A percentile compares a stretch with the other conserved stretches of the same genome.
These are phyloP conservation scores for Nannoperca obscura DNA, from an alignment of 2,797 vertebrate species.

Conservation along the genomic window DNA sequence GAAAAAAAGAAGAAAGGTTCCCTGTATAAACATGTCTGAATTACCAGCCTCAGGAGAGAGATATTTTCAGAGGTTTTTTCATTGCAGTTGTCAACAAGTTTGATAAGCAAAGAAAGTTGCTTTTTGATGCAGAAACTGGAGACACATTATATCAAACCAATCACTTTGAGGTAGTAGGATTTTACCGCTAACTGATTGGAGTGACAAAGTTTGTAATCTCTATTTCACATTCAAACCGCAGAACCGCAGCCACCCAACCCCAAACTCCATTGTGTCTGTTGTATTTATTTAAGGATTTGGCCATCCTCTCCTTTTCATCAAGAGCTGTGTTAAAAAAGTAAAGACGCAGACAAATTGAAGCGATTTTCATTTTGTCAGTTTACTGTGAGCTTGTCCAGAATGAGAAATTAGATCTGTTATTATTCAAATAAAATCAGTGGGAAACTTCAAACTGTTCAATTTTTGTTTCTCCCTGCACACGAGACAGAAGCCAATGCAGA, in stretches of 20 bases:
- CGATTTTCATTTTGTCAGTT: slow-evolving; percentile 72
- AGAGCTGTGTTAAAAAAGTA: slow-evolving; percentile 62
- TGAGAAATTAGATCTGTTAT: slow-evolving; percentile 76
- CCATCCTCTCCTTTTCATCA: slow-evolving; percentile 60
- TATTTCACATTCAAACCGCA: slow-evolving; percentile 46
- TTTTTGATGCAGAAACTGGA: slow-evolving; percentile 30
- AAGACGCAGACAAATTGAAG: slow-evolving; percentile 69
- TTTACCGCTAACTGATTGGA: slow-evolving; percentile 42
- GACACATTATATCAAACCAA: slow-evolving; percentile 23
- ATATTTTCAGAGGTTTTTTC: neutral
- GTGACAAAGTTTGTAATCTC: slow-evolving; percentile 43
- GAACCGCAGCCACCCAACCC: slow-evolving; percentile 39
- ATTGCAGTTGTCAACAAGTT: slow-evolving; percentile 39
- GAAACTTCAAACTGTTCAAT: slow-evolving; percentile 66
- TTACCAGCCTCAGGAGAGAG: slow-evolving; percentile 12
- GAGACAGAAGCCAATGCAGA: slow-evolving; percentile 52
- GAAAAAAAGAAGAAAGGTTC: slow-evolving; percentile 2
- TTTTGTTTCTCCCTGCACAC: slow-evolving; percentile 63
- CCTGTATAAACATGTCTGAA: slow-evolving; percentile 23
- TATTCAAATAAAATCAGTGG: slow-evolving; percentile 69
- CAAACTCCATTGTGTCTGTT: slow-evolving; percentile 24
- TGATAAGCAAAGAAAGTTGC: slow-evolving; percentile 22
- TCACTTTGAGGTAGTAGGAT: slow-evolving; percentile 31
- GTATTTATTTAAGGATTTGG: slow-evolving; percentile 55
- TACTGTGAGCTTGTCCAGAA: slow-evolving; percentile 59